Conservation (phyloP, 2,113 vertebrate species). For the Callorhinus ursinus region DNA sequence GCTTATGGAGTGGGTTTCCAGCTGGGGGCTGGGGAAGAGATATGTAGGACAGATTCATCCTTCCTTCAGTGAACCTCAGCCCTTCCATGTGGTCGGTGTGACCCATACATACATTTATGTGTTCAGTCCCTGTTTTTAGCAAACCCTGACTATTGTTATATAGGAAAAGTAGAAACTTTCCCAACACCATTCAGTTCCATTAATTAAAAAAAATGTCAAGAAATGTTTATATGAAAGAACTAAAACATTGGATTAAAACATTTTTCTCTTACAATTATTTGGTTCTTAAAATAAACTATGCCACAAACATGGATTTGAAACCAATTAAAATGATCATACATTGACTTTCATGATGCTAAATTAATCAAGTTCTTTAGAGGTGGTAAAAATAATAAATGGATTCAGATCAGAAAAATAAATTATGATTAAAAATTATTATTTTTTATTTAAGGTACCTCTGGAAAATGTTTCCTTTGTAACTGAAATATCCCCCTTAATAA, state of each 20-base stretch:
- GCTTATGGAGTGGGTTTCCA: not conserved
- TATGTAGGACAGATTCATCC: not conserved
- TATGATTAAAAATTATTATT: conserved; percentile 59
- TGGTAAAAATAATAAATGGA: conserved; percentile 69
- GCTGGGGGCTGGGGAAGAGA: not conserved
- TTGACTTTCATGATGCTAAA: conserved; percentile 73
- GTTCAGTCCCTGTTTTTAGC: not conserved
- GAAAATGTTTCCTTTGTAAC: conserved; percentile 71
- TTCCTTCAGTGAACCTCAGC: not conserved
- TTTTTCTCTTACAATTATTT: conserved; percentile 64
- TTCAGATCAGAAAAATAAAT: conserved; percentile 70
- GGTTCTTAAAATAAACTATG: conserved; percentile 58
- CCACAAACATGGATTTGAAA: conserved; percentile 67
- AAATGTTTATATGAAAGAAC: conserved; percentile 27
- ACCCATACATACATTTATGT: not conserved
- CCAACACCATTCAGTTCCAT: not conserved
- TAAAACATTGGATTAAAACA: conserved; percentile 71
- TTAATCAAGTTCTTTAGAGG: conserved; percentile 56
- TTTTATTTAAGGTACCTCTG: conserved; percentile 71
- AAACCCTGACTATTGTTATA: not conserved
- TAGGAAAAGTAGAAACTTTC: not conserved
- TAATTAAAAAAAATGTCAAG: not conserved
- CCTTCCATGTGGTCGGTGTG: not conserved
- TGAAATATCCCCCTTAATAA: conserved; percentile 8
- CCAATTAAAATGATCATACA: conserved; percentile 81